Conservation (phyloP, 2,113 vertebrate genomes). For the Sinosuthora webbiana region DNA sequence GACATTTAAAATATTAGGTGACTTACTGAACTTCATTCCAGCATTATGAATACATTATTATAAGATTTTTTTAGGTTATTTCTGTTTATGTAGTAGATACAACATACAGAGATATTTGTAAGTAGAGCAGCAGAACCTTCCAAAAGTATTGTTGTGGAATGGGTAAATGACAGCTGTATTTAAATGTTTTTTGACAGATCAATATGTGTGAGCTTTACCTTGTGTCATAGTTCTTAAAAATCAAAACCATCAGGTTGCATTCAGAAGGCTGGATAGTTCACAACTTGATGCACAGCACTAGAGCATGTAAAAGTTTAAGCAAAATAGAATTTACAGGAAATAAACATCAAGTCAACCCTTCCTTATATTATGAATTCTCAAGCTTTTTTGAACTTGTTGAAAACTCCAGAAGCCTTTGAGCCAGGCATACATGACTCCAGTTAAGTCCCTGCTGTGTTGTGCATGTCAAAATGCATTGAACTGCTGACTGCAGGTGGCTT, state of each 20-base stretch:
- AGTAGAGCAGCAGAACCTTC: not conserved
- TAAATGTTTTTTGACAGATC: not conserved
- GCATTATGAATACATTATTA: not conserved
- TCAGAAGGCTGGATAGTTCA: not conserved
- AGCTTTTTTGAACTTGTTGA: conserved; percentile 23
- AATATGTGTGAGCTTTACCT: not conserved
- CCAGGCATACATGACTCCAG: not conserved
- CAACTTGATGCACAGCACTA: not conserved
- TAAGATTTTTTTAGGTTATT: not conserved
- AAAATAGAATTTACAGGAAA: conserved; percentile 21
- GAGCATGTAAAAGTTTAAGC: not conserved
- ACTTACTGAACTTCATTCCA: not conserved
- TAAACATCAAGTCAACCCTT: not conserved
- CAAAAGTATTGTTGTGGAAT: not conserved
- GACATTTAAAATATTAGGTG: not conserved
- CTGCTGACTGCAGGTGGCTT: conserved; percentile 35
- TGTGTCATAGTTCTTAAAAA: not conserved
- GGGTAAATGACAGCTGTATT: not conserved
- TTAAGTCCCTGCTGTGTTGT: conserved; percentile 19
- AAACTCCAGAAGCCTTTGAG: conserved; percentile 49
- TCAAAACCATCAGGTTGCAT: not conserved
- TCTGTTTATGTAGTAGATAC: not conserved
- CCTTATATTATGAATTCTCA: conserved; percentile 12
- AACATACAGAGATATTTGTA: not conserved
- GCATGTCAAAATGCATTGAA: conserved; percentile 48